Conservation (phyloP, 2,113 vertebrate genomes). For the Nannospalax galili region DNA sequence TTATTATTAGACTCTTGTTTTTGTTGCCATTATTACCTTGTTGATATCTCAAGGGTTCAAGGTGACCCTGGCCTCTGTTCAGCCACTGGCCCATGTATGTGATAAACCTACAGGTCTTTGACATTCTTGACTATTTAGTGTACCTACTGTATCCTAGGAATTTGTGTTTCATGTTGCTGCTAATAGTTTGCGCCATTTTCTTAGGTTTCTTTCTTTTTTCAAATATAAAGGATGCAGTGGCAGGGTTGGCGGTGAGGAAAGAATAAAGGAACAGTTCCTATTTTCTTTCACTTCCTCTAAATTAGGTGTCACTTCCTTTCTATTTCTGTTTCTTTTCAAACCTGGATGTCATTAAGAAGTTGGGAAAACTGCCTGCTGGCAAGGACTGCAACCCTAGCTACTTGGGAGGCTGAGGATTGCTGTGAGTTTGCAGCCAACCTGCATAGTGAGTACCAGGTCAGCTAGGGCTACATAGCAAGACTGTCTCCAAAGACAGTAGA, state of each 20-base stretch:
- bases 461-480: background rate
- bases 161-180: slow-evolving; percentile 11
- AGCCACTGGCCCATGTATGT: background rate
- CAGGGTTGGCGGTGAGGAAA: background rate
- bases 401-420: background rate
- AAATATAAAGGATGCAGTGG: background rate
- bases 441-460: background rate
- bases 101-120: slow-evolving; percentile 7
- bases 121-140: background rate
- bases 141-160: background rate
- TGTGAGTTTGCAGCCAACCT: background rate
- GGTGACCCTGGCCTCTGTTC: slow-evolving; percentile 42
- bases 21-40: slow-evolving; percentile 55
- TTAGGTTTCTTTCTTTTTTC: background rate
- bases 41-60: slow-evolving; percentile 34
- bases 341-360: background rate
- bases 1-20: slow-evolving; percentile 57
- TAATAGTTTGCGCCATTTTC: background rate
- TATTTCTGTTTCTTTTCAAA: background rate
- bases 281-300: background rate
- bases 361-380: background rate
- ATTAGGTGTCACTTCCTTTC: background rate
- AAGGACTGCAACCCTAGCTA: background rate
- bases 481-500: too few relatives aligned
- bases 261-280: background rate